Base-by-base conservation (phyloP, 2,888 invertebrate genomes). In the Agonum fuliginosum region DNA sequence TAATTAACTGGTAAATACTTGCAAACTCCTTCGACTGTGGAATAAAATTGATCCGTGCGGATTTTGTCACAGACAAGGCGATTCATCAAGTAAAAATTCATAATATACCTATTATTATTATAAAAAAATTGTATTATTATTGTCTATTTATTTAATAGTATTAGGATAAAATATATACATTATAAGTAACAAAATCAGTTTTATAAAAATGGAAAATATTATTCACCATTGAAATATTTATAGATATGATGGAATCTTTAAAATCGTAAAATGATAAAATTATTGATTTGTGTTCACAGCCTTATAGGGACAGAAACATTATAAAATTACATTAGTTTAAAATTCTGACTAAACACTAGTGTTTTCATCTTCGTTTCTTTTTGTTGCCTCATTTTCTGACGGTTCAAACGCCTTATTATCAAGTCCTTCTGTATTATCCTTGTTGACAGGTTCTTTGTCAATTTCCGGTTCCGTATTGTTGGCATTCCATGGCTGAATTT, bases 401-500 rank as follows among this genome's bases (percentile, higher is more conserved):
- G 24, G 73, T 4, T 78, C 72, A 37, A 72, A 78, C 5, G 78
- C 73, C 54, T 62, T 30, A 73, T 73, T 78, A 41, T 37, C 67
- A 48, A 27, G 37, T n/a, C 73, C 78, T 41, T 54, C 20, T 8
- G 10, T 17, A n/a, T 0, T 30, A 46, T 22, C 62, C 78, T 62
- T 27, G 8, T 75, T 72, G 51, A 12, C 27, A 8, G 17, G 14
- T 37, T 77, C 67, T 4, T 77, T 41, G 3, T 24, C 54, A 30
- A 30, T 14, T 62, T 67, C 51, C 6, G 78, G 84, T 14, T 48
- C 71, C 8, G 3, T 34, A 17, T 27, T 2, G 0, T 87, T 82
- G 81, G 88, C 89, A 84, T 94, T 94, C 94, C 94, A 94, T 1
- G 89, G 86, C 83, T 94, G 94, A 12, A 92, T 91, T 73, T 91